These are phyloP conservation scores for Reticulitermes speratus DNA, from an alignment of 1,140 invertebrate genomes.

Conservation along the genomic window DNA sequence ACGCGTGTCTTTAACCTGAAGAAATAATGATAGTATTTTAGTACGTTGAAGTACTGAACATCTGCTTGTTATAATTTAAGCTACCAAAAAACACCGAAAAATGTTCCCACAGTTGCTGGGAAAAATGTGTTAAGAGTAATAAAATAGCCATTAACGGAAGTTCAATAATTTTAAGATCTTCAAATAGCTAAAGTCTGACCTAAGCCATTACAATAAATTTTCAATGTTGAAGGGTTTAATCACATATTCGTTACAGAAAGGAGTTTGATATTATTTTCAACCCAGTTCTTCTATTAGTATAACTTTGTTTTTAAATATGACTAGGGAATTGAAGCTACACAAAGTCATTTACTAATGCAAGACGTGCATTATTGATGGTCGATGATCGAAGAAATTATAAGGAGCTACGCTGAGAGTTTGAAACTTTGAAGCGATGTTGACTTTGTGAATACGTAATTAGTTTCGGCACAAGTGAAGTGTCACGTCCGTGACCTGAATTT, in stretches of 20 bases:
- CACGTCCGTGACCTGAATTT: too few species aligned
- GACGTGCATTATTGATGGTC: neutral
- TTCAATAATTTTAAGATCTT: neutral
- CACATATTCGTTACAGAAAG: neutral
- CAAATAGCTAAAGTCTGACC: neutral
- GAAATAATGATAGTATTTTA: too few species aligned
- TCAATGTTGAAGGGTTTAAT: neutral
- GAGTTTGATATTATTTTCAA: neutral
- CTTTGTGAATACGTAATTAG: neutral
- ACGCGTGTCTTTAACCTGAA: too few species aligned
- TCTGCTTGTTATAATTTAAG: too few species aligned
- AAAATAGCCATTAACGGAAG: neutral
- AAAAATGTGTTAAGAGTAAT: neutral
- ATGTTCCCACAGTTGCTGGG: too few species aligned
- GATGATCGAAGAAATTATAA: slow-evolving; percentile 4
- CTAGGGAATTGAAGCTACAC: neutral
- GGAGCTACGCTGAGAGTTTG: neutral
- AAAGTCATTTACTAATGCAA: neutral
- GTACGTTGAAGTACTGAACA: too few species aligned
- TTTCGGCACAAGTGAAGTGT: neutral
- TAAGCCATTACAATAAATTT: neutral
- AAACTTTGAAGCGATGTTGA: neutral
- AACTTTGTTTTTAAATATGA: neutral
- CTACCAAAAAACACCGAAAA: too few species aligned
- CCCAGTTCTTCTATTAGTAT: neutral